A percentile compares a stretch with the other conserved stretches of the same genome.
These are phyloP conservation scores for Manis javanica DNA, from an alignment of 2,797 vertebrate species.

Conservation along the genomic window DNA sequence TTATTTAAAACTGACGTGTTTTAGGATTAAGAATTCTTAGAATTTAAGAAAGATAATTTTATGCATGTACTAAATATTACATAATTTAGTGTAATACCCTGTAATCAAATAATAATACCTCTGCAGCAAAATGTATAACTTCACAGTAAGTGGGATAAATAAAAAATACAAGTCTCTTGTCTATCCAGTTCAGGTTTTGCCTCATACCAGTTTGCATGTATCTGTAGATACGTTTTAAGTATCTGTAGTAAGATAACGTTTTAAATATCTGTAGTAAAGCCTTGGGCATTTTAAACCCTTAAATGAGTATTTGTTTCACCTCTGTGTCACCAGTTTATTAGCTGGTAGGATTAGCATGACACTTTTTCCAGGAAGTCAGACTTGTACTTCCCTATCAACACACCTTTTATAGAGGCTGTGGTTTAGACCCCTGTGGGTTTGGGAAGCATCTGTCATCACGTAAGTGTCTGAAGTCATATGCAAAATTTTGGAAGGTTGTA, in stretches of 20 bases:
- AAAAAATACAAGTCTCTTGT: not conserved
- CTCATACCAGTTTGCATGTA: not conserved
- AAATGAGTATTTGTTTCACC: conserved; percentile 20
- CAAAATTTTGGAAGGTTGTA: not conserved
- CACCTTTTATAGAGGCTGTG: not conserved
- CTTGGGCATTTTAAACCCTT: conserved; percentile 52
- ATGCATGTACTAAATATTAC: not conserved
- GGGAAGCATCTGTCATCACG: not conserved
- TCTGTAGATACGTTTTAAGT: not conserved
- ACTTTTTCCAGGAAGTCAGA: conserved; percentile 48
- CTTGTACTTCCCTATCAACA: not conserved
- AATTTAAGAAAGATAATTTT: not conserved
- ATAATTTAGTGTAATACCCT: not conserved
- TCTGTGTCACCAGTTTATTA: not conserved
- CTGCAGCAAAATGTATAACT: not conserved
- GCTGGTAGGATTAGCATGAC: not conserved
- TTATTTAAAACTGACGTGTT: not conserved
- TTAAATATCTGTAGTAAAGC: not conserved
- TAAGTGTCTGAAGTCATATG: not conserved
- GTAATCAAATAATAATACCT: not conserved
- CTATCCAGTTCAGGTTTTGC: not conserved
- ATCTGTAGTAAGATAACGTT: not conserved
- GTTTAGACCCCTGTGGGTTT: not conserved
- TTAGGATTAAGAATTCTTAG: conserved; percentile 14
- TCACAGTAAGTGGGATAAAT: not conserved